Conservation (phyloP, 2,797 vertebrate species). For the Muscicapa comitata region DNA sequence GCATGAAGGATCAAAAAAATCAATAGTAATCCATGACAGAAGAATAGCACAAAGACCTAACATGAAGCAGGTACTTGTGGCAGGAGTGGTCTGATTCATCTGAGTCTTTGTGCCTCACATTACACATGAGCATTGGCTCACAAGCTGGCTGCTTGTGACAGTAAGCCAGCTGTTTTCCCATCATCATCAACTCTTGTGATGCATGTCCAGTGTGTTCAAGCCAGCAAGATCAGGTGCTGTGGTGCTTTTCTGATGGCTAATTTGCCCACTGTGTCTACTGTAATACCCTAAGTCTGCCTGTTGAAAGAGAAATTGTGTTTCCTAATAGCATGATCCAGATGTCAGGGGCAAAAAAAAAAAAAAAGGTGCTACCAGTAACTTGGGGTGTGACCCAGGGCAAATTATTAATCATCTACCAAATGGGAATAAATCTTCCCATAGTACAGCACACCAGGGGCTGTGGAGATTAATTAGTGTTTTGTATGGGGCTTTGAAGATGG, state of each 20-base stretch:
- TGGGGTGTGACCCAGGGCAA: neutral
- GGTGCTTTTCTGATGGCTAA: neutral
- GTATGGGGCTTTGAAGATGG: conserved; percentile 46
- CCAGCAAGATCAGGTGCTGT: neutral
- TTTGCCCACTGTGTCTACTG: neutral
- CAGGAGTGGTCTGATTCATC: neutral
- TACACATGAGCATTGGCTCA: neutral
- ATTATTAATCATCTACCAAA: conserved; percentile 1
- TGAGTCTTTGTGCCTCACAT: conserved; percentile 9
- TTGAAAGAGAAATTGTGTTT: neutral
- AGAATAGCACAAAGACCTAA: neutral
- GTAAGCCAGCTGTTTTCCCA: neutral
- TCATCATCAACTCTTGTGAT: neutral
- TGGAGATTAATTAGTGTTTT: conserved; percentile 58
- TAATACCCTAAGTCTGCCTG: neutral
- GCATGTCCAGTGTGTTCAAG: neutral
- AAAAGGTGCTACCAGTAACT: neutral
- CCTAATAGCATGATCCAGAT: neutral
- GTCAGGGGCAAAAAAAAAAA: neutral
- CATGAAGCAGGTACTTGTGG: neutral
- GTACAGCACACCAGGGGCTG: neutral
- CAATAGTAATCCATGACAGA: neutral
- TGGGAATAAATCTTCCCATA: conserved; percentile 23
- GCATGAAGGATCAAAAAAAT: neutral
- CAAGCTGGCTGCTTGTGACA: neutral